Percentiles rank a stretch among this genome's conserved stretches.
Evolutionary conservation across 2,113 vertebrate species (phyloP).

Genomic region (Dicentrarchus labrax): DNA sequence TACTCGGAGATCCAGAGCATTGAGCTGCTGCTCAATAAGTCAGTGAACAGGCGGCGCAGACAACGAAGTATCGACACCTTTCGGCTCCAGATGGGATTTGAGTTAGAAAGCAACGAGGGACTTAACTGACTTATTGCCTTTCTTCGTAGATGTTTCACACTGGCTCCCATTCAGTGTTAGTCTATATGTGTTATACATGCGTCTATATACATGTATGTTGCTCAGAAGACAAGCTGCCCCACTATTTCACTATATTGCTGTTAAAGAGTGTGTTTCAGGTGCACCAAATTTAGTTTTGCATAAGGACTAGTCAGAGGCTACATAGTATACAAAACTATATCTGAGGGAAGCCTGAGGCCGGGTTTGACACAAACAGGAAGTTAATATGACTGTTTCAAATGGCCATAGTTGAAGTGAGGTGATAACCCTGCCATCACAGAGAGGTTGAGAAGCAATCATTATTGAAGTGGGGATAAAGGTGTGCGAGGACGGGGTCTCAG

Average conservation of each 20-base stretch:
- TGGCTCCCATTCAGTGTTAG: background rate
- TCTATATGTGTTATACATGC: background rate
- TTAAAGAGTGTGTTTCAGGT: constrained; percentile 4
- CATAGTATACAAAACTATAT: background rate
- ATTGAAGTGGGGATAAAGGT: background rate
- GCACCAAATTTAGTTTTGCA: background rate
- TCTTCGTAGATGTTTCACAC: constrained; percentile 10
- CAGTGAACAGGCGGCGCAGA: constrained; percentile 24
- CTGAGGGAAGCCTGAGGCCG: background rate
- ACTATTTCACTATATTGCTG: background rate
- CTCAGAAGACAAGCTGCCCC: background rate
- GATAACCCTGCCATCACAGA: background rate
- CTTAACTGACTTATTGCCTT: constrained; percentile 24
- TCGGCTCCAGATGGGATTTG: constrained; percentile 43
- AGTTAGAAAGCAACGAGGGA: constrained; percentile 39
- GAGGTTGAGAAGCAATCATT: background rate
- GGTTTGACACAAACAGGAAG: background rate
- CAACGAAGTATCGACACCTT: constrained; percentile 59
- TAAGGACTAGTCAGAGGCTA: background rate
- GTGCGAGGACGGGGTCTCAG: too few relatives aligned
- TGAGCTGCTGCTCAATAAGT: constrained; percentile 68
- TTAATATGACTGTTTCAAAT: background rate
- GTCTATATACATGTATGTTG: background rate
- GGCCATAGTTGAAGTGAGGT: background rate
- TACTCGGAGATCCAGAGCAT: constrained; percentile 45